Evolutionary conservation across 2,888 invertebrate species (phyloP).

Genomic region (Morpho achilles): DNA sequence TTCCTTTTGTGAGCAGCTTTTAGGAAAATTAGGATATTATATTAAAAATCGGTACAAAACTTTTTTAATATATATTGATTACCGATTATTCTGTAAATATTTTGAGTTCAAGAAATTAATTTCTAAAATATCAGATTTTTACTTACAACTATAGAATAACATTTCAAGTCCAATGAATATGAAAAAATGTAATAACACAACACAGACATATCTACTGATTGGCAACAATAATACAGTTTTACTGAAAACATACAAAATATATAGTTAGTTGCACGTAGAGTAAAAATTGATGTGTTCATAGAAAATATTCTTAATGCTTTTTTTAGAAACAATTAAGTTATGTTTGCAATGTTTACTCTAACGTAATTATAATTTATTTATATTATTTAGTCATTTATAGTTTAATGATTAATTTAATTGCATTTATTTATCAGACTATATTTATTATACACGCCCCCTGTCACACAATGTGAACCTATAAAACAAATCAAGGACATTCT

Average conservation of each 20-base stretch:
- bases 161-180: slow-evolving; percentile 7
- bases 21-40: no score
- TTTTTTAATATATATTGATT: no score
- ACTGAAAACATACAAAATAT: slow-evolving; percentile 19
- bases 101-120: not conserved
- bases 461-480: slow-evolving; percentile 68
- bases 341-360: slow-evolving; percentile 23
- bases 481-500: slow-evolving; percentile 29
- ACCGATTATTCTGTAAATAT: not conserved
- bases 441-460: slow-evolving; percentile 74
- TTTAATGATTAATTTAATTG: slow-evolving; percentile 37
- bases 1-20: no score
- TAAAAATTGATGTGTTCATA: slow-evolving; percentile 29
- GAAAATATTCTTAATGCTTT: not conserved
- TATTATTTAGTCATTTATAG: slow-evolving; percentile 28
- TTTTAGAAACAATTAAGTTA: not conserved
- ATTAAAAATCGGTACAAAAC: no score
- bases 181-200: slow-evolving; percentile 18
- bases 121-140: no score
- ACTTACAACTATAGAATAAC: not conserved
- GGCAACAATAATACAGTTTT: slow-evolving; percentile 9
- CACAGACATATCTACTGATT: slow-evolving; percentile 13
- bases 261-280: slow-evolving; percentile 32
- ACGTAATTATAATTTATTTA: slow-evolving; percentile 22
- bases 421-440: slow-evolving; percentile 37